phyloP scores from a whole-genome alignment of 30 jellyfish, hydroid and myxozoan species.

The Hydra vulgaris region DNA sequence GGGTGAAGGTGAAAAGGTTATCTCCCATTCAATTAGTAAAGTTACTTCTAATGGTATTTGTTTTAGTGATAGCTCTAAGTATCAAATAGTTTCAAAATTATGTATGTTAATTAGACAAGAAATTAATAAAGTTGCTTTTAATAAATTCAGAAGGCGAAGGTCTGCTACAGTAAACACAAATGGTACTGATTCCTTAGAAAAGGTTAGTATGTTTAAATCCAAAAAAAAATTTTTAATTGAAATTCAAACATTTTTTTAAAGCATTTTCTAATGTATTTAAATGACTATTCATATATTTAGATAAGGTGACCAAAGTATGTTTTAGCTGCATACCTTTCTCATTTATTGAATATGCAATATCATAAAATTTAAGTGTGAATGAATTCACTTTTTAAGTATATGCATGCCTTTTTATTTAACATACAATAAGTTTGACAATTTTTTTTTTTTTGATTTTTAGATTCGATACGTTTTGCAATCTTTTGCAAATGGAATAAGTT shows the following conservation, averaged over 20 bases:
- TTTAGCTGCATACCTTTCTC: too few relatives aligned
- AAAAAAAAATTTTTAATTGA: background rate
- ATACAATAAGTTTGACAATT: too few relatives aligned
- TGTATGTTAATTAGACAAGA: slow-evolving; percentile 23
- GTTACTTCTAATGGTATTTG: slow-evolving; percentile 38
- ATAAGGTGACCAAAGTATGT: too few relatives aligned
- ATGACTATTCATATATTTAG: too few relatives aligned
- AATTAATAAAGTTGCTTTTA: background rate
- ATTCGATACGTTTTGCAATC: slow-evolving; percentile 31
- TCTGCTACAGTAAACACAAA: slow-evolving; percentile 7
- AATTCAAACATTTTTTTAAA: background rate
- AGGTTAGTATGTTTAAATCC: slow-evolving; percentile 34
- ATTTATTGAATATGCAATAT: too few relatives aligned
- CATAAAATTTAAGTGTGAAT: too few relatives aligned
- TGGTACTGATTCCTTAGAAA: slow-evolving; percentile 38
- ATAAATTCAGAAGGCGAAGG: slow-evolving; percentile 20
- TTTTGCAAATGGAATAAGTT: slow-evolving; percentile 33
- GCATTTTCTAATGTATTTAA: too few relatives aligned
- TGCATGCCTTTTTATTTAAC: background rate
- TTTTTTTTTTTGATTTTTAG: slow-evolving; percentile 20
- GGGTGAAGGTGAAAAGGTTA: slow-evolving; percentile 32
- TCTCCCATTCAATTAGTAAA: slow-evolving; percentile 34
- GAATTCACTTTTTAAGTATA: background rate
- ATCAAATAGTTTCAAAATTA: slow-evolving; percentile 21
- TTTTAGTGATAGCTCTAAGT: slow-evolving; percentile 26